Percentiles rank a stretch among this genome's conserved stretches.
These are phyloP conservation scores for Vanessa cardui DNA, from an alignment of 2,888 invertebrate species.

Conservation along the genomic window DNA sequence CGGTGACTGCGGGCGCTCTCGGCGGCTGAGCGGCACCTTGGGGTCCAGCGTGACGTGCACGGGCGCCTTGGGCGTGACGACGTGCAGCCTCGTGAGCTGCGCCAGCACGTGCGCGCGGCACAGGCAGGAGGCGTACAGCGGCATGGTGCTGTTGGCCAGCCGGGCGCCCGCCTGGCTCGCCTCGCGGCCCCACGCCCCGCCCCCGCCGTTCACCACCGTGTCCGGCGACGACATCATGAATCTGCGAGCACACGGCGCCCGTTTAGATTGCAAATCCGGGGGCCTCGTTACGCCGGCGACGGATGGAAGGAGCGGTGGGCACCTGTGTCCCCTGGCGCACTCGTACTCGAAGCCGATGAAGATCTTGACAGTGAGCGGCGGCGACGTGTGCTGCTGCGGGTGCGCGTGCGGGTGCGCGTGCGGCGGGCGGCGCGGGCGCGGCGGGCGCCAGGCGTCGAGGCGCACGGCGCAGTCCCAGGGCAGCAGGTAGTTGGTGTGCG, in stretches of 20 bases:
- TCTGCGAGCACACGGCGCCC: slow-evolving; percentile 42
- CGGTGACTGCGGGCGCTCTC: too few species aligned
- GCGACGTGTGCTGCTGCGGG: slow-evolving; percentile 48
- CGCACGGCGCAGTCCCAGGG: slow-evolving; percentile 91
- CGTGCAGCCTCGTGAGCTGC: slow-evolving; percentile 62
- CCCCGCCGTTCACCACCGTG: slow-evolving; percentile 88
- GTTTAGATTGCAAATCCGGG: too few species aligned
- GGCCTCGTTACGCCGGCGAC: too few species aligned
- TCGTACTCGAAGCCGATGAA: slow-evolving; percentile 99
- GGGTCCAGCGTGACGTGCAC: slow-evolving; percentile 94
- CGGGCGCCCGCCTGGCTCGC: slow-evolving; percentile 91
- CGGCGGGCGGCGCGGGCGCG: slow-evolving; percentile 63
- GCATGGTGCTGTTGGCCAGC: slow-evolving; percentile 94
- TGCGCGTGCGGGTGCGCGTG: slow-evolving; percentile 6
- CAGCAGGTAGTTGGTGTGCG: slow-evolving; percentile 93
- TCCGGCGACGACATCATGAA: slow-evolving; percentile 93
- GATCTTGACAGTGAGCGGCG: slow-evolving; percentile 91
- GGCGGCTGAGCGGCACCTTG: slow-evolving; percentile 67
- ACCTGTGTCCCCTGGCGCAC: slow-evolving; percentile 96
- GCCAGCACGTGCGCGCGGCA: slow-evolving; percentile 57
- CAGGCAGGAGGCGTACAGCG: slow-evolving; percentile 90
- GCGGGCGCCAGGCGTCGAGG: slow-evolving; percentile 49
- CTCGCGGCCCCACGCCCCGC: slow-evolving; percentile 88
- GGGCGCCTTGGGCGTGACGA: slow-evolving; percentile 92
- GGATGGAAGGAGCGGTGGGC: background rate